Percentiles rank a stretch among this genome's conserved stretches.
Conservation (phyloP, 2,113 vertebrate species). For the Scopus umbretta region DNA sequence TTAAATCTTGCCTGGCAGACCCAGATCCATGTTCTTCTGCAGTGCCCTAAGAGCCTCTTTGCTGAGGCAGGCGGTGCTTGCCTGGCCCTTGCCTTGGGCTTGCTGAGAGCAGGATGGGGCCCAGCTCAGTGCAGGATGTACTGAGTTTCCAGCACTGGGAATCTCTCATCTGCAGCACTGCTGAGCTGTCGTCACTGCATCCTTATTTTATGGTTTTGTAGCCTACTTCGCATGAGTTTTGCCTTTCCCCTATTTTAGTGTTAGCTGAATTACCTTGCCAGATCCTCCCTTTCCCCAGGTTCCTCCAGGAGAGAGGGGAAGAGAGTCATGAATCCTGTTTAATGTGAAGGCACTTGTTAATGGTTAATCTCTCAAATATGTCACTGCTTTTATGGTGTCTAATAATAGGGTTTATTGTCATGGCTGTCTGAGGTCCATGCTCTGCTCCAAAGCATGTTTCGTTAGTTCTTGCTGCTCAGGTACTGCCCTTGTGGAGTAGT, state of each 20-base stretch:
- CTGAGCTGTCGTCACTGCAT: background rate
- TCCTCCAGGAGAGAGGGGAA: background rate
- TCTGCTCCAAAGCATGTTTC: background rate
- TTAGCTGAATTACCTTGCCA: background rate
- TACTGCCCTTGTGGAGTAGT: background rate
- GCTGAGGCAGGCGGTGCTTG: background rate
- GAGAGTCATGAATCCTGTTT: background rate
- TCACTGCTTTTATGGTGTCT: background rate
- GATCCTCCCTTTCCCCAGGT: background rate
- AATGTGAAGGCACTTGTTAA: background rate
- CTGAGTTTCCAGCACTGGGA: background rate
- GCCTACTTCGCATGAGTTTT: background rate
- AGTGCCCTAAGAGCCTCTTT: background rate
- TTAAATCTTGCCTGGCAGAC: background rate
- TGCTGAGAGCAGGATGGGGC: background rate
- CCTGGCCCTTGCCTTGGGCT: background rate
- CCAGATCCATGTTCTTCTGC: background rate
- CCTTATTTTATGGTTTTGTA: background rate
- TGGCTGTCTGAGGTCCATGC: background rate
- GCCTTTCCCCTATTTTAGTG: background rate
- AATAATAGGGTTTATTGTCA: conserved; percentile 11
- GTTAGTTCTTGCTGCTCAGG: background rate
- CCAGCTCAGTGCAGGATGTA: background rate
- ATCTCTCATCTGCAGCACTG: background rate
- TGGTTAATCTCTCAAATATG: background rate